Conservation (phyloP, 2,888 invertebrate genomes). For the Tetramorium bicarinatum region DNA sequence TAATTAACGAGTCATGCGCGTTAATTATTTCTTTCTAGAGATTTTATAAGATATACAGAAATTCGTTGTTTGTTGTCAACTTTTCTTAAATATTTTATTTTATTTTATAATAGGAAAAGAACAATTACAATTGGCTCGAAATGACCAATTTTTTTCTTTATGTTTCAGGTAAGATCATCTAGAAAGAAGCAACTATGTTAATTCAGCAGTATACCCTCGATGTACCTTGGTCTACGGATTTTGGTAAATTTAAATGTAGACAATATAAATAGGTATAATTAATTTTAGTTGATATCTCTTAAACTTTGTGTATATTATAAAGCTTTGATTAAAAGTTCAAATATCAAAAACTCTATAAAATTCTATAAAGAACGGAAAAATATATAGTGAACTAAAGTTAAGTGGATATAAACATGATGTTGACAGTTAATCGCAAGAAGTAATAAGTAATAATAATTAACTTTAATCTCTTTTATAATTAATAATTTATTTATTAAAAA, state of each 20-base stretch:
- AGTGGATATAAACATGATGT: not conserved
- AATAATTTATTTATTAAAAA: not conserved
- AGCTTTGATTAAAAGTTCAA: not conserved
- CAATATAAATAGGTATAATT: not conserved
- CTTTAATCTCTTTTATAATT: not conserved
- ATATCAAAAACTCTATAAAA: not conserved
- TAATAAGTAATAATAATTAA: not conserved
- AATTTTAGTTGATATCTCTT: not conserved
- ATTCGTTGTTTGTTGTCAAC: not conserved
- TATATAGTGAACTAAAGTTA: not conserved
- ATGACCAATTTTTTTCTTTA: constrained; percentile 15
- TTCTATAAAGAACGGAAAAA: not conserved
- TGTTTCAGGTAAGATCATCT: constrained; percentile 44
- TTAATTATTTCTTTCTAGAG: not conserved
- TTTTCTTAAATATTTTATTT: not conserved
- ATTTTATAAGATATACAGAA: not conserved
- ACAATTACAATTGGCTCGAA: not conserved
- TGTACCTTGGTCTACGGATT: not conserved
- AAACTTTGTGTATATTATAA: not conserved
- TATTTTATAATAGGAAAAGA: not conserved
- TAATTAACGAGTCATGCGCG: not conserved
- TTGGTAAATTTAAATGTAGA: not conserved
- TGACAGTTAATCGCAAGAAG: not conserved
- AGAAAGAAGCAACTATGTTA: not conserved
- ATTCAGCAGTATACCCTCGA: not conserved